Evolutionary conservation across 2,888 invertebrate genomes (phyloP).

Genomic region (Eulithis prunata): DNA sequence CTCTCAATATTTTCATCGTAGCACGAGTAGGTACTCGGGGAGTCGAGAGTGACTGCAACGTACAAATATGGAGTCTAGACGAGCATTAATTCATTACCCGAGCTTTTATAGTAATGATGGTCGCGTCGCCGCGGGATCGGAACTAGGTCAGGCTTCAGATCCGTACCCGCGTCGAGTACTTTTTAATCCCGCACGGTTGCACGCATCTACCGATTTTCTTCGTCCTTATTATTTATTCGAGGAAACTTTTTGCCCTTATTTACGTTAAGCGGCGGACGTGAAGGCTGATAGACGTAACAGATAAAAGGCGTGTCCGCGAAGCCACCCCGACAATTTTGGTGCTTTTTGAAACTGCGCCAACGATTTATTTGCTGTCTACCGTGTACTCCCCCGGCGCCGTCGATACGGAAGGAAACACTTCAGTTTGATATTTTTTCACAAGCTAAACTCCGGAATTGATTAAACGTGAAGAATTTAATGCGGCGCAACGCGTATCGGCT

Average conservation of each 20-base stretch:
- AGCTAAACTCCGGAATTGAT: constrained; percentile 67
- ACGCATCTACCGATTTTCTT: constrained; percentile 51
- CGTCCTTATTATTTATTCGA: constrained; percentile 63
- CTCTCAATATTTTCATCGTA: constrained; percentile 23
- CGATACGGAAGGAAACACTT: constrained; percentile 71
- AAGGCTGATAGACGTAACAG: constrained; percentile 77
- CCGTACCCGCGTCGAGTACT: constrained; percentile 50
- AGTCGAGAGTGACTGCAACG: not conserved
- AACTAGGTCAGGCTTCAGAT: constrained; percentile 59
- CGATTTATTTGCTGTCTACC: constrained; percentile 77
- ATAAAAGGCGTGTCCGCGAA: constrained; percentile 79
- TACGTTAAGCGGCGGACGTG: constrained; percentile 62
- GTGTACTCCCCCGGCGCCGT: constrained; percentile 58
- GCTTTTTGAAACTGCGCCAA: constrained; percentile 78
- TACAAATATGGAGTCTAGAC: constrained; percentile 33
- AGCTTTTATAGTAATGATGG: constrained; percentile 64
- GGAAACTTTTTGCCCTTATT: constrained; percentile 65
- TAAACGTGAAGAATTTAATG: constrained; percentile 79
- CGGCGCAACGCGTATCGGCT: constrained; percentile 64
- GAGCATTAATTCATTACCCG: constrained; percentile 54
- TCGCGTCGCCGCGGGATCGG: constrained; percentile 45
- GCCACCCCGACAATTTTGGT: constrained; percentile 71
- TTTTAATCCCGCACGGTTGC: constrained; percentile 58
- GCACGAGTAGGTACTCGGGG: constrained; percentile 29
- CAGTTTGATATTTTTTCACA: constrained; percentile 68